Base-by-base conservation (phyloP, 2,113 vertebrate species). In the Rutilus rutilus region DNA sequence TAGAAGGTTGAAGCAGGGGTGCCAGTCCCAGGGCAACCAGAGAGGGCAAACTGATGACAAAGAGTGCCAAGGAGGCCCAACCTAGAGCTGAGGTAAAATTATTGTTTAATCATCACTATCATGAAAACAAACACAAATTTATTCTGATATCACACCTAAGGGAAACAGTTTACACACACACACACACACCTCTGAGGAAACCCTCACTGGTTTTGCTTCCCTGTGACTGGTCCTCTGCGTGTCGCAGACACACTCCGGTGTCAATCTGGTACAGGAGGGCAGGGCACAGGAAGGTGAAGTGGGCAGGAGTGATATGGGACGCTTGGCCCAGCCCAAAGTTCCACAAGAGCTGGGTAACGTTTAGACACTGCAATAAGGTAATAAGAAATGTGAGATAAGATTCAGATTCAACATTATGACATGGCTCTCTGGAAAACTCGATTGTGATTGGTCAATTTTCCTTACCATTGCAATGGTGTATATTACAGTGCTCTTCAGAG, bases 191-290 rank as follows among this genome's bases (percentile, higher is more conserved):
- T 89, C 83, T 85, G 84, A 94, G 91, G 21, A 90, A 92, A 25
- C 39, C 5, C 33, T 91, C 89, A 33, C 75, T 60, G 2, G 52
- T 65, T 69, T 77, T 89, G 6, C 65, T 59, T 5, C 90, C 64
- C 0, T 85, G 42, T 52, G 65, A 85, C 21, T 88, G 33, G 3
- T 91, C 89, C 2, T 94, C 93, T 10, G 88, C 74, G 88, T 95
- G 95, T 50, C 89, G 93, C 87, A 96, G 93, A 92, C 96, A 97
- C 87, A 97, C 96, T 0, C 96, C 92, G 78, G 95, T 96, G 90
- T 97, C 96, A 10, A 97, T 97, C 94, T 97, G 96, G 76, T 96
- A 96, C 33, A 97, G 94, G 88, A 97, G 92, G 0, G 96, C 96
- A 1, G 96, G 96, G 83, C 96, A 97, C 19, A 97, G 93, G 79